Conservation (phyloP, 2,113 vertebrate species). For the Dipodomys ordii region DNA sequence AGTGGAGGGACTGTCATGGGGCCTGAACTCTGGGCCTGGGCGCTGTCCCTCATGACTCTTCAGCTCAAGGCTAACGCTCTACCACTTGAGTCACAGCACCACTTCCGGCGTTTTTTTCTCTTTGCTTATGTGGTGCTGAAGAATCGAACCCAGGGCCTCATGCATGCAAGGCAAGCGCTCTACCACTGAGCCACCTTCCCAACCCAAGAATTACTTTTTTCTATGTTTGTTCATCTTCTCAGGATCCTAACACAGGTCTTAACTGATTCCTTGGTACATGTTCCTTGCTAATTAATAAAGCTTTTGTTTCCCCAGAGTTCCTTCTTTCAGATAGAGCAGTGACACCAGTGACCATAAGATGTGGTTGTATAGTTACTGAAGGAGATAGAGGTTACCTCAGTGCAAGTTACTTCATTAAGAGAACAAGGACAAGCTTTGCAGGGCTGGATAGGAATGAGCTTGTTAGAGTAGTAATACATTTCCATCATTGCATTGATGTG, state of each 20-base stretch:
- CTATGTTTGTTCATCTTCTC: constrained; percentile 21
- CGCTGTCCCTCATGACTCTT: too few species aligned
- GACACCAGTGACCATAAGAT: not conserved
- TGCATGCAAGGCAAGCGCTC: too few species aligned
- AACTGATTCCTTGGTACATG: not conserved
- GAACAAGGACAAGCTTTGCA: not conserved
- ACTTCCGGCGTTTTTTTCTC: too few species aligned
- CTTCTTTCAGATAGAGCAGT: not conserved
- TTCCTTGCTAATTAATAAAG: not conserved
- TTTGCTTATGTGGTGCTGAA: too few species aligned
- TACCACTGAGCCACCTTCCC: too few species aligned
- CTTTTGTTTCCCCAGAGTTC: constrained; percentile 29
- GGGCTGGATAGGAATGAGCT: not conserved
- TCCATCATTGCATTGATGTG: constrained; percentile 61
- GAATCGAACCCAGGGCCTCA: too few species aligned
- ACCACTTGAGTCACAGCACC: too few species aligned
- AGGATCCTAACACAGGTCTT: constrained; percentile 2
- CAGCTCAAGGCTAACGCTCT: too few species aligned
- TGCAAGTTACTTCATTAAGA: not conserved
- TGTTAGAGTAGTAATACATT: not conserved
- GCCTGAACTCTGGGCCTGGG: too few species aligned
- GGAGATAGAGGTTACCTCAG: constrained; percentile 7
- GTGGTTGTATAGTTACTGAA: not conserved
- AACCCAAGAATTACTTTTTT: constrained; percentile 23
- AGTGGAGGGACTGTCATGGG: not conserved